A percentile compares a stretch with the other conserved stretches of the same genome.
Conservation (phyloP, 2,113 vertebrate genomes). For the Haplochromis burtoni region DNA sequence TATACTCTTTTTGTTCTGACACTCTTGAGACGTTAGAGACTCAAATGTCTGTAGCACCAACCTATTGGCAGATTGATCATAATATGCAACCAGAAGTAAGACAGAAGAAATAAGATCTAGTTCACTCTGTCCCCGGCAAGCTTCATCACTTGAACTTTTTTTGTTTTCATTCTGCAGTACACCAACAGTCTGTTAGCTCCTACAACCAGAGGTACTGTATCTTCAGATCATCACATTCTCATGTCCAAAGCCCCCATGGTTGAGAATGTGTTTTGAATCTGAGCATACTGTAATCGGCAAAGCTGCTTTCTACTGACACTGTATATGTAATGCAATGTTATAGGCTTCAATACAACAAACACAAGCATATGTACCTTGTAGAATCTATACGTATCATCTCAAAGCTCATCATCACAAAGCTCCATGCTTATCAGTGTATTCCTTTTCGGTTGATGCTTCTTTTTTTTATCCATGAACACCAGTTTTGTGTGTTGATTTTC, state of each 20-base stretch:
- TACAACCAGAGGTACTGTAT: neutral
- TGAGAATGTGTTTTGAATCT: constrained; percentile 10
- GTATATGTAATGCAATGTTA: constrained; percentile 41
- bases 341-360: constrained; percentile 50
- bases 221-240: neutral
- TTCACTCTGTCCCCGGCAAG: neutral
- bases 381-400: constrained; percentile 22
- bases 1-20: neutral
- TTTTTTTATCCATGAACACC: neutral
- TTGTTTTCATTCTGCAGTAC: neutral
- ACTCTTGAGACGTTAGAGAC: neutral
- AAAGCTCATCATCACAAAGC: constrained; percentile 37
- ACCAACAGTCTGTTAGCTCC: neutral
- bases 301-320: constrained; percentile 48
- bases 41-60: constrained; percentile 37
- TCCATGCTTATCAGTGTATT: constrained; percentile 29
- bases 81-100: neutral
- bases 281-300: constrained; percentile 29
- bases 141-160: neutral
- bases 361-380: constrained; percentile 38
- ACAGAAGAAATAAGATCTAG: constrained; percentile 1
- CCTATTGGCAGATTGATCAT: constrained; percentile 13
- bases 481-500: neutral
- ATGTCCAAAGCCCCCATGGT: neutral
- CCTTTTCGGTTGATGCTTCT: neutral